phyloP scores from a whole-genome alignment of 2,888 invertebrate species.

The Mythimna pallens region DNA sequence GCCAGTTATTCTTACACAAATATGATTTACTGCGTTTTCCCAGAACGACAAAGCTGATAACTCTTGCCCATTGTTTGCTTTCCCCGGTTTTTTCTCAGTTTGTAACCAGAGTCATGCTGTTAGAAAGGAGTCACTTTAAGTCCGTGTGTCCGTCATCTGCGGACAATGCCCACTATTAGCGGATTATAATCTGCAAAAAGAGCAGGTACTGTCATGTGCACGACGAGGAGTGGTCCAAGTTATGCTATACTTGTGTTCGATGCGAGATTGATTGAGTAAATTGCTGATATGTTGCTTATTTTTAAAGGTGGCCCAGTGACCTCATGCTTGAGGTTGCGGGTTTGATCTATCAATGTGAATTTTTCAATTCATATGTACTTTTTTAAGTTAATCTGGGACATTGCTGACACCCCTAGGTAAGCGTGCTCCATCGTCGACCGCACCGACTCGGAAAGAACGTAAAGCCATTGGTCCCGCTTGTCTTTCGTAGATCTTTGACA shows the following conservation, averaged over 20 bases:
- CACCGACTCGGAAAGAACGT: too few relatives aligned
- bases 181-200: constrained; percentile 88
- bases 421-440: too few relatives aligned
- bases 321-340: too few relatives aligned
- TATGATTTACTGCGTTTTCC: constrained; percentile 83
- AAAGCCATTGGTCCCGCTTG: too few relatives aligned
- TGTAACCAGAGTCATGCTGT: constrained; percentile 72
- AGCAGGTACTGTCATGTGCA: constrained; percentile 81
- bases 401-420: too few relatives aligned
- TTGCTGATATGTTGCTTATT: background rate
- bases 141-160: constrained; percentile 81
- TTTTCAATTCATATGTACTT: too few relatives aligned
- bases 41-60: constrained; percentile 79
- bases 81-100: constrained; percentile 66
- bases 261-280: constrained; percentile 3
- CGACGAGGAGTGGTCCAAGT: constrained; percentile 64
- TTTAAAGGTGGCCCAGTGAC: background rate
- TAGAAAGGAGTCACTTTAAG: constrained; percentile 75
- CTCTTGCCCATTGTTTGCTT: constrained; percentile 82
- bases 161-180: constrained; percentile 90
- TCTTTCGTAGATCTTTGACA: too few relatives aligned
- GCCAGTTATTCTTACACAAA: constrained; percentile 77
- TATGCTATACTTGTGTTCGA: constrained; percentile 2
- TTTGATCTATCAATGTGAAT: too few relatives aligned
- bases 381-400: too few relatives aligned